Evolutionary conservation across 2,888 invertebrate species (phyloP).

Genomic region (Pollenia griseotomentosa): DNA sequence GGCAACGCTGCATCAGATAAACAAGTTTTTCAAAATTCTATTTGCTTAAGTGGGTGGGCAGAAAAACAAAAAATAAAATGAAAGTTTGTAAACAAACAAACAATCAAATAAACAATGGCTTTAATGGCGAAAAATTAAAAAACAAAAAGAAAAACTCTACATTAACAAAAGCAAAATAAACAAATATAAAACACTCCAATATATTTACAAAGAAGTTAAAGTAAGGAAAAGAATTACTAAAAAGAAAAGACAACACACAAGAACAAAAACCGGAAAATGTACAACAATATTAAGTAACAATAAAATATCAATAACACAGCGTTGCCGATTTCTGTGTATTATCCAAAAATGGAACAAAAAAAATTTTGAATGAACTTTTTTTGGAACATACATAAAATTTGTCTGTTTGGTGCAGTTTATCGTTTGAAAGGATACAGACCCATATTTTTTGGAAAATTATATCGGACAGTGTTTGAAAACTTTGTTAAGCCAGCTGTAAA

Average conservation of each 20-base stretch:
- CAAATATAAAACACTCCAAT: background rate
- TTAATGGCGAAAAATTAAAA: constrained; percentile 16
- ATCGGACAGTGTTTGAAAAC: too few species aligned
- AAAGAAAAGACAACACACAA: background rate
- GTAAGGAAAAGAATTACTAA: background rate
- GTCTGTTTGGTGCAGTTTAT: too few species aligned
- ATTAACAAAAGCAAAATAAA: background rate
- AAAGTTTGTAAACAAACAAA: constrained; percentile 18
- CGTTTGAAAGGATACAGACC: too few species aligned
- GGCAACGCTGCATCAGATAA: constrained; percentile 9
- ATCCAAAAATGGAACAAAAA: constrained; percentile 2
- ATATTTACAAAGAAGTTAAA: background rate
- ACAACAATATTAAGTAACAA: constrained; percentile 53
- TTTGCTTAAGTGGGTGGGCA: constrained; percentile 48
- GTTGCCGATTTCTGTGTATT: background rate
- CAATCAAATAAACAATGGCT: constrained; percentile 31
- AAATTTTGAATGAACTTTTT: constrained; percentile 1
- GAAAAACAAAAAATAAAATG: constrained; percentile 30
- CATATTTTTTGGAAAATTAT: too few species aligned
- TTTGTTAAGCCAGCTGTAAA: too few species aligned
- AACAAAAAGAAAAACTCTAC: background rate
- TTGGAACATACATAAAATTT: background rate
- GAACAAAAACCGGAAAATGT: constrained; percentile 45
- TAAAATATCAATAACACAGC: constrained; percentile 26
- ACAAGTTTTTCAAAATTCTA: constrained; percentile 40